Conservation (phyloP, 2,113 vertebrate genomes). For the Orcinus orca region DNA sequence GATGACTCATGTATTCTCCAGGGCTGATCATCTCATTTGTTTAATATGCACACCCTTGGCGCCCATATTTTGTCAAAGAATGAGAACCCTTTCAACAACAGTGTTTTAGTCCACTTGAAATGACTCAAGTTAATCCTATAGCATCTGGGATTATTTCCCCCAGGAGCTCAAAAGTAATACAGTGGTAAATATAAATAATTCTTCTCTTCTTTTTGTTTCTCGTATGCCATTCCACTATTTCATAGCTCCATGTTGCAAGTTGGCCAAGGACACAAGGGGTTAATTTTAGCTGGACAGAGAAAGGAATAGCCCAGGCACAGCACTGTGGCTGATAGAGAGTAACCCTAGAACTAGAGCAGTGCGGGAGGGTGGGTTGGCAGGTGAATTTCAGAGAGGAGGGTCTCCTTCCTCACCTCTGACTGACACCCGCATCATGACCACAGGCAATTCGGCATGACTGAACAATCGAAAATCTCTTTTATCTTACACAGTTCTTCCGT, state of each 20-base stretch:
- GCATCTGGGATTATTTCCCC: not conserved
- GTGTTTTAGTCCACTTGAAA: not conserved
- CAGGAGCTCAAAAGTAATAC: not conserved
- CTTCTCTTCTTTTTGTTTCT: not conserved
- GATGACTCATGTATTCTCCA: not conserved
- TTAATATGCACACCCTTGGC: not conserved
- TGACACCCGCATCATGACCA: not conserved
- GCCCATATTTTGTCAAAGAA: not conserved
- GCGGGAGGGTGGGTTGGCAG: not conserved
- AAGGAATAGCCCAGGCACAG: not conserved
- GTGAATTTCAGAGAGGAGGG: not conserved
- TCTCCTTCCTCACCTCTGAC: not conserved
- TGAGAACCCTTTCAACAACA: not conserved
- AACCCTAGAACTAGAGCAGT: not conserved
- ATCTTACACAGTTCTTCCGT: constrained; percentile 32
- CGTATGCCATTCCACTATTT: not conserved
- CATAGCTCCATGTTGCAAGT: not conserved
- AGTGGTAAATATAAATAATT: not conserved
- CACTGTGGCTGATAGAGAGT: not conserved
- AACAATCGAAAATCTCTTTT: constrained; percentile 35
- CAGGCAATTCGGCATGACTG: constrained; percentile 10
- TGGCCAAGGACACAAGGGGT: not conserved
- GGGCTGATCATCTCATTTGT: not conserved
- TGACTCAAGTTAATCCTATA: not conserved
- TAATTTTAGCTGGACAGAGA: not conserved